phyloP scores from a whole-genome alignment of 2,113 vertebrate genomes.

The Hystrix brachyura region DNA sequence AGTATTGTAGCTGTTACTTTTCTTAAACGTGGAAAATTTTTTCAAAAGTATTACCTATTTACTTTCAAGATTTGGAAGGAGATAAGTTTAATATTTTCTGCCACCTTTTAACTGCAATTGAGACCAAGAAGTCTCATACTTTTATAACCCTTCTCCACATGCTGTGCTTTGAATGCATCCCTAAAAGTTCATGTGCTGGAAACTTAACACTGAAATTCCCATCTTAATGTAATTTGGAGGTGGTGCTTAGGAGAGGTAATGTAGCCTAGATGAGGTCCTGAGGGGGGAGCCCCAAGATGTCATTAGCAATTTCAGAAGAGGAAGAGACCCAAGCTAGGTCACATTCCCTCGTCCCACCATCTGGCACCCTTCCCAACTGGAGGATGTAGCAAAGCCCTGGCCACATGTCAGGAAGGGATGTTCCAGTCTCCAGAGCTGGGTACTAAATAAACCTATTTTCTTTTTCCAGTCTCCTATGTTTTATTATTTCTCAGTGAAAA shows the following conservation, averaged over 20 bases:
- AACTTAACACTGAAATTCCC: neutral
- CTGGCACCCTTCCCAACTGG: neutral
- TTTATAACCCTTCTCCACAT: neutral
- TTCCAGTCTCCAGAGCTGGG: neutral
- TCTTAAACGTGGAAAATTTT: neutral
- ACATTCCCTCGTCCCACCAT: fast-evolving
- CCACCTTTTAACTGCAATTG: neutral
- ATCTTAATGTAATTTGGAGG: neutral
- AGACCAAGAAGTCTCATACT: neutral
- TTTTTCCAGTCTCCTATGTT: neutral
- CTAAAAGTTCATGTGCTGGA: neutral
- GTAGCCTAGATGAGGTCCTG: neutral
- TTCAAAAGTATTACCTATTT: neutral
- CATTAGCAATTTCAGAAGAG: neutral
- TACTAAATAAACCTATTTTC: neutral
- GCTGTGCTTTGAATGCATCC: neutral
- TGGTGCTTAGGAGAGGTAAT: neutral
- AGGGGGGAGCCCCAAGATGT: too few relatives aligned
- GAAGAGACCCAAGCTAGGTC: too few relatives aligned
- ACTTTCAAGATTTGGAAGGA: neutral
- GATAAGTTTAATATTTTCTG: neutral
- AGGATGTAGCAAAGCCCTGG: too few relatives aligned
- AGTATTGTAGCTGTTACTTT: neutral
- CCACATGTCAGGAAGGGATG: neutral
- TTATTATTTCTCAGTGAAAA: neutral